phyloP scores from a whole-genome alignment of 2,113 vertebrate genomes.

The Heteronetta atricapilla region DNA sequence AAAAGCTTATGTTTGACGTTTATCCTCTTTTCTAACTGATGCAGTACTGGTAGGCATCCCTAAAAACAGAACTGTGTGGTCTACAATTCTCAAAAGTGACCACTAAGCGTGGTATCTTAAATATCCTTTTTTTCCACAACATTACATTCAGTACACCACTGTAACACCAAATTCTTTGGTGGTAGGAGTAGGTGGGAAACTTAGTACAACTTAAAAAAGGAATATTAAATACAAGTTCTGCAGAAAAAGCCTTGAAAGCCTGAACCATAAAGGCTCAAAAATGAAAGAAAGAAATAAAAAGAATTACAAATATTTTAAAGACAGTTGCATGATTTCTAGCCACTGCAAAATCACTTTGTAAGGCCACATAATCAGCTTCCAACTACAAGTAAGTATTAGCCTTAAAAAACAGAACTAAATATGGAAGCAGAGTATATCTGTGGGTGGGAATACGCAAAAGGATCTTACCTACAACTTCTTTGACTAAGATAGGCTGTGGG shows the following conservation, averaged over 20 bases:
- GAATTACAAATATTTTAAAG: rapidly evolving
- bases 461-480: conserved; percentile 91
- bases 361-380: neutral
- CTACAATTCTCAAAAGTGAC: neutral
- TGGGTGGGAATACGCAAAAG: neutral
- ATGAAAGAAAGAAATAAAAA: neutral
- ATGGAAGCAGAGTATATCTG: neutral
- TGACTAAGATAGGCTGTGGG: conserved; percentile 91
- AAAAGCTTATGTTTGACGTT: neutral
- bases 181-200: neutral
- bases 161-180: neutral
- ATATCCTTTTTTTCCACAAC: neutral
- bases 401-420: neutral
- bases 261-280: neutral
- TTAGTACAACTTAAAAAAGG: neutral
- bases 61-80: neutral
- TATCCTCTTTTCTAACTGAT: neutral
- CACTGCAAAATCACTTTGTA: neutral
- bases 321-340: neutral
- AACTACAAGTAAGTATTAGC: neutral
- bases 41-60: neutral
- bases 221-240: neutral
- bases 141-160: neutral
- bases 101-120: neutral
- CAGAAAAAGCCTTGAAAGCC: neutral